Conservation (phyloP, 2,888 invertebrate species). For the Meandrusa payeni region DNA sequence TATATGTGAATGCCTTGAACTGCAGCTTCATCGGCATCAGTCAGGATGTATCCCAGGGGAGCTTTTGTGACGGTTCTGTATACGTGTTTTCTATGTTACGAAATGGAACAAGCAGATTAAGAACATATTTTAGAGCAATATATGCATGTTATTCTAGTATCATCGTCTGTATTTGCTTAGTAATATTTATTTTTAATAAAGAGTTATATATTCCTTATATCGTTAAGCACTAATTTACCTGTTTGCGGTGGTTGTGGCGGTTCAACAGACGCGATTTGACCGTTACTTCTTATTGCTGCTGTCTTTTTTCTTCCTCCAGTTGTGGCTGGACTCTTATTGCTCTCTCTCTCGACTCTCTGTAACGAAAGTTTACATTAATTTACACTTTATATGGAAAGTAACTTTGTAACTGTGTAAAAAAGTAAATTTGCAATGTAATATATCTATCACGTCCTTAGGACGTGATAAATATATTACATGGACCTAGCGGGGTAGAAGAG, state of each 20-base stretch:
- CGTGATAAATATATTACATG: no score
- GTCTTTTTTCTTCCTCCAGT: constrained; percentile 68
- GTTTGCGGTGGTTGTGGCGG: constrained; percentile 49
- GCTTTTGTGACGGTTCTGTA: constrained; percentile 39
- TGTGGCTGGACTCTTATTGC: constrained; percentile 68
- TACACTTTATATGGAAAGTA: no score
- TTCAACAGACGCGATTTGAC: constrained; percentile 57
- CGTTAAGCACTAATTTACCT: constrained; percentile 40
- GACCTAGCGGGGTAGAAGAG: no score
- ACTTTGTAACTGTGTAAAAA: no score
- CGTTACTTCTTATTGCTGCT: constrained; percentile 64
- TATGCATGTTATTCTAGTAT: no score
- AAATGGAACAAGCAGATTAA: constrained; percentile 7
- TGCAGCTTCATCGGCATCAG: constrained; percentile 44
- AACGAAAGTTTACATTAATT: no score
- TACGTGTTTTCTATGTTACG: constrained; percentile 22
- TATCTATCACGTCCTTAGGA: no score
- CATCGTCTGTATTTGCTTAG: no score
- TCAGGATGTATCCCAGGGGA: constrained; percentile 38
- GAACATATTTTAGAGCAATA: neutral
- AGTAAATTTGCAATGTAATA: no score
- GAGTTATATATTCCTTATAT: no score
- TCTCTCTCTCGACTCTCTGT: constrained; percentile 70
- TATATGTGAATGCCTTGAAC: constrained; percentile 46
- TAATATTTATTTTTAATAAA: no score